Percentiles rank a stretch among this genome's conserved stretches.
Conservation (phyloP, 2,888 invertebrate species). For the Aleiodes testaceus region DNA sequence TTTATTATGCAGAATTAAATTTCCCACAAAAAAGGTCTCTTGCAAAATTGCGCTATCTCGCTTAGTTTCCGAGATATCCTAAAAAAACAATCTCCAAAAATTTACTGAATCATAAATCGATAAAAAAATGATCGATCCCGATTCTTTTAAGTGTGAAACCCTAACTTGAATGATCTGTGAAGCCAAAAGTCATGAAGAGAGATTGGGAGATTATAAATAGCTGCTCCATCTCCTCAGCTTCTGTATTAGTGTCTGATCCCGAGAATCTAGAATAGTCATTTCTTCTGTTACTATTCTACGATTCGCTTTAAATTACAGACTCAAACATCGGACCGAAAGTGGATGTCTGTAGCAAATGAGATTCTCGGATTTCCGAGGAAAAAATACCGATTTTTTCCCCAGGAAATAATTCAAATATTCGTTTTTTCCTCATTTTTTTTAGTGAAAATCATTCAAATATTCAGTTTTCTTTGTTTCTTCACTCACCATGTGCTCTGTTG, state of each 20-base stretch:
- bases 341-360: conserved; percentile 16
- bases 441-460: background rate
- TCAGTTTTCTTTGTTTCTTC: background rate
- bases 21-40: too few relatives aligned
- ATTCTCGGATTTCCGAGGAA: conserved; percentile 16
- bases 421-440: background rate
- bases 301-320: conserved; percentile 33
- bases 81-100: too few relatives aligned
- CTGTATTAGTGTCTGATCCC: conserved; percentile 9
- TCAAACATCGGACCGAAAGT: conserved; percentile 4
- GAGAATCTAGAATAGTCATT: conserved; percentile 37
- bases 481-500: conserved; percentile 89
- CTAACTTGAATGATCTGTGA: conserved; percentile 9
- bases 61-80: too few relatives aligned
- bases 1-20: too few relatives aligned
- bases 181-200: conserved; percentile 24
- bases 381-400: background rate
- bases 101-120: background rate
- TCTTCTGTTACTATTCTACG: conserved; percentile 23
- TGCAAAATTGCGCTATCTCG: too few relatives aligned
- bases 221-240: conserved; percentile 2
- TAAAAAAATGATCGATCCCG: conserved; percentile 9
- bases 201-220: conserved; percentile 17
- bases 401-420: background rate
- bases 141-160: conserved; percentile 14